A percentile compares a stretch with the other conserved stretches of the same genome.
phyloP scores from a whole-genome alignment of 2,888 invertebrate species.

The Spicauda simplicius region DNA sequence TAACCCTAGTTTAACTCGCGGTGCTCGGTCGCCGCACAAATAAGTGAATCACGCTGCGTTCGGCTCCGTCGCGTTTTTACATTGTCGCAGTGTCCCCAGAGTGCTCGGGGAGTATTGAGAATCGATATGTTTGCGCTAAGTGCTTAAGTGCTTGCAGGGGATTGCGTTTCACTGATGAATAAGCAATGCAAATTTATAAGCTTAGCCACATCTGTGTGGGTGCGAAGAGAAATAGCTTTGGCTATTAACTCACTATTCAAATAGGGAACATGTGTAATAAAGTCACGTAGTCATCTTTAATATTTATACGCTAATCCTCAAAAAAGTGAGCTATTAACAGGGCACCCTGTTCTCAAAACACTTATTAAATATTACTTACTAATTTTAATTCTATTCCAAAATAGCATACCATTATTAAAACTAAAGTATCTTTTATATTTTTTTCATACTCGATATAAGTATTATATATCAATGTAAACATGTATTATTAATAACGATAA shows the following conservation, averaged over 20 bases:
- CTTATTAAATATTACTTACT: background rate
- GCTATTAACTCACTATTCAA: constrained; percentile 31
- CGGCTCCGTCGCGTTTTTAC: constrained; percentile 74
- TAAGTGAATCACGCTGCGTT: constrained; percentile 71
- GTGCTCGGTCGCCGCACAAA: constrained; percentile 64
- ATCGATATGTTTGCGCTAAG: constrained; percentile 82
- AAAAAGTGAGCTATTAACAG: constrained; percentile 2
- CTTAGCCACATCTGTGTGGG: constrained; percentile 45
- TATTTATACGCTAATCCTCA: constrained; percentile 13
- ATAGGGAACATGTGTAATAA: constrained; percentile 31
- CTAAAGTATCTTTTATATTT: too few species aligned
- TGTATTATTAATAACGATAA: background rate
- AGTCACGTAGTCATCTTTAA: constrained; percentile 14
- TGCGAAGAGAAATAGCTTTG: constrained; percentile 28
- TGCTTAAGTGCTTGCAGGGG: constrained; percentile 82
- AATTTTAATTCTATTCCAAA: too few species aligned
- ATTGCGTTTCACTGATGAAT: constrained; percentile 76
- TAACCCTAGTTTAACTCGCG: constrained; percentile 75
- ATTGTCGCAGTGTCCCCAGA: constrained; percentile 76
- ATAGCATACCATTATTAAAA: too few species aligned
- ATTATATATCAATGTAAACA: too few species aligned
- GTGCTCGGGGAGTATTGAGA: constrained; percentile 70
- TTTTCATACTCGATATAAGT: too few species aligned
- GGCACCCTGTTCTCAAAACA: background rate
- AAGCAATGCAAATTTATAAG: constrained; percentile 66